A percentile compares a stretch with the other conserved stretches of the same genome.
These are phyloP conservation scores for Cyanoramphus novaezelandiae DNA, from an alignment of 2,113 vertebrate genomes.

Conservation along the genomic window DNA sequence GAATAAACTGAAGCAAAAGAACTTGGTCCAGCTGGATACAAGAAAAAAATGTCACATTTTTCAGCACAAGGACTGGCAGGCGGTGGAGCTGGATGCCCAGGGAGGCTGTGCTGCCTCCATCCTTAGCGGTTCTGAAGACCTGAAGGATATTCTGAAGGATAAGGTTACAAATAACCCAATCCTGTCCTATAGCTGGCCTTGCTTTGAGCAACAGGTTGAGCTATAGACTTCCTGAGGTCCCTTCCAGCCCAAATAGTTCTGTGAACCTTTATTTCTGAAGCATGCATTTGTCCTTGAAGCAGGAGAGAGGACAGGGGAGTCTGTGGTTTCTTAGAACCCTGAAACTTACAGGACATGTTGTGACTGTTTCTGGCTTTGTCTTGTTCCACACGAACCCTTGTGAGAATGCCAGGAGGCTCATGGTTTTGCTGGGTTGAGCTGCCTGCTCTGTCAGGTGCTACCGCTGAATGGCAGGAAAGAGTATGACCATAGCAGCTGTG, in stretches of 20 bases:
- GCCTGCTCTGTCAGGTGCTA: neutral
- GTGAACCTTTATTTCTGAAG: neutral
- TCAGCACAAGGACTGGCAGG: neutral
- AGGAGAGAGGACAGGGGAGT: neutral
- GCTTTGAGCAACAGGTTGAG: neutral
- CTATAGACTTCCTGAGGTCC: neutral
- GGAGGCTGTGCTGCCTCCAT: neutral
- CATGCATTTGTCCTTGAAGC: neutral
- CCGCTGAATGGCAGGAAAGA: neutral
- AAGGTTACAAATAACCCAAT: neutral
- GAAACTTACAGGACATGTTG: neutral
- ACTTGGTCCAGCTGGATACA: neutral
- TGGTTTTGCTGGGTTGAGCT: neutral
- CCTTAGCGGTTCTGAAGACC: neutral
- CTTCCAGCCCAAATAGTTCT: neutral
- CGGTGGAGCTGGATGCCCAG: neutral
- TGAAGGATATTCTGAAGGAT: too few species aligned
- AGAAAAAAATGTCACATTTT: neutral
- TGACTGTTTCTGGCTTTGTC: neutral
- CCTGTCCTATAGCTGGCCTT: neutral
- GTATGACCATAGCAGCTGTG: neutral
- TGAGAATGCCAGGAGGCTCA: neutral
- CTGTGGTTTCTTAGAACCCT: neutral
- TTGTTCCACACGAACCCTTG: neutral
- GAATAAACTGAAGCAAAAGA: neutral